Conservation (phyloP, 2,888 invertebrate species). For the Morpho helenor region DNA sequence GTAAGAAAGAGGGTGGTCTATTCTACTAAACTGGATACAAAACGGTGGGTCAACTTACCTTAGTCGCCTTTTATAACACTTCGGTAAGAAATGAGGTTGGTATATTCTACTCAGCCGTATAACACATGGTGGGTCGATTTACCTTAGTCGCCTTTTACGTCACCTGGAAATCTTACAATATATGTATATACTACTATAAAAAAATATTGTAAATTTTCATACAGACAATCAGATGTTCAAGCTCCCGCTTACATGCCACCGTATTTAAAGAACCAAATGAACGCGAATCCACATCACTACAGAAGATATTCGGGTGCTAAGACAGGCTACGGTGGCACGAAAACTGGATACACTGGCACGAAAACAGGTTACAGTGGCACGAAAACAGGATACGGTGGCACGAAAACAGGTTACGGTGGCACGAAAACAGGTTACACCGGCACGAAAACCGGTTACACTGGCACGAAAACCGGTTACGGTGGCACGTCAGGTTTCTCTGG, state of each 20-base stretch:
- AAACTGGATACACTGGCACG: conserved; percentile 37
- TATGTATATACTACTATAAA: too few relatives aligned
- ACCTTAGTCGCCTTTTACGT: too few relatives aligned
- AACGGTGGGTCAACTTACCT: too few relatives aligned
- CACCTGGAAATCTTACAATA: too few relatives aligned
- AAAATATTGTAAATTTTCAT: background rate
- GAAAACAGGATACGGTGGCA: conserved; percentile 30
- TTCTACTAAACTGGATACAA: too few relatives aligned
- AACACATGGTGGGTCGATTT: too few relatives aligned
- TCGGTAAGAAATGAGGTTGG: too few relatives aligned
- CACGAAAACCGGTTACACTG: conserved; percentile 30
- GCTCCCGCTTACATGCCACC: conserved; percentile 58
- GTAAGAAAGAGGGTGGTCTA: too few relatives aligned
- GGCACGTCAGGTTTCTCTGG: conserved; percentile 31
- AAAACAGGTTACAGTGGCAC: conserved; percentile 34
- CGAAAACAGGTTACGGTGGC: conserved; percentile 27
- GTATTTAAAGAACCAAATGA: conserved; percentile 40
- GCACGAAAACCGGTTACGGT: conserved; percentile 30
- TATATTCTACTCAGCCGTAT: too few relatives aligned
- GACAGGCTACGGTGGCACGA: conserved; percentile 29
- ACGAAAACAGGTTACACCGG: conserved; percentile 31
- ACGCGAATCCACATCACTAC: background rate
- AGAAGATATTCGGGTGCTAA: conserved; percentile 30
- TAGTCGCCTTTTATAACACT: too few relatives aligned
- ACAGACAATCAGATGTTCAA: conserved; percentile 64